These are phyloP conservation scores for Drosophila atroscutellata DNA, from an alignment of 2,888 invertebrate species.

Conservation along the genomic window DNA sequence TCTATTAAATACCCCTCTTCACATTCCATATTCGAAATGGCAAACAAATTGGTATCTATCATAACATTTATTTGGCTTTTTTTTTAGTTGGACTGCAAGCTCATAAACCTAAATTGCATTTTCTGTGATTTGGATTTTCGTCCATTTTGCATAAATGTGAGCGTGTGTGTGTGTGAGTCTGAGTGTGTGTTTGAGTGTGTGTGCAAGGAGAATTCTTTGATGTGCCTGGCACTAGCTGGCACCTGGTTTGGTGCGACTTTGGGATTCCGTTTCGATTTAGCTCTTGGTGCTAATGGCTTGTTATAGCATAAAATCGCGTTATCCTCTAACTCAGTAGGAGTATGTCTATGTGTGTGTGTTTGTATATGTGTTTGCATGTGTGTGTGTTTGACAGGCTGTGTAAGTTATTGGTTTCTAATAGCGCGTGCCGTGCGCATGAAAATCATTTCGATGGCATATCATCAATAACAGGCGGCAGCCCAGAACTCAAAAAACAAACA, in stretches of 20 bases:
- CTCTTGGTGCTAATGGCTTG: constrained; percentile 53
- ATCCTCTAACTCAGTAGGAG: constrained; percentile 16
- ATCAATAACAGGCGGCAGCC: constrained; percentile 49
- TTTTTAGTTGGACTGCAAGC: constrained; percentile 17
- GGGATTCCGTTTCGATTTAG: constrained; percentile 35
- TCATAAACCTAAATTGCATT: constrained; percentile 74
- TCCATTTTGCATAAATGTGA: constrained; percentile 48
- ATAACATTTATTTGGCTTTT: constrained; percentile 56
- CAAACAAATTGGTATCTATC: constrained; percentile 60
- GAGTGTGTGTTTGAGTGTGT: constrained; percentile 10
- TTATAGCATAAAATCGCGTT: constrained; percentile 65
- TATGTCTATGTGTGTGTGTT: background rate
- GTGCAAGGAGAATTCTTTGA: constrained; percentile 27
- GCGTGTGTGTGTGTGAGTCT: constrained; percentile 11
- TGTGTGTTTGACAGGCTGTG: constrained; percentile 57
- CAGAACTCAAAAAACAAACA: constrained; percentile 10
- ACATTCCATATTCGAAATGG: constrained; percentile 35
- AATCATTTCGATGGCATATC: constrained; percentile 47
- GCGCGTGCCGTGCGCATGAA: constrained; percentile 57
- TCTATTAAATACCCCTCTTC: background rate
- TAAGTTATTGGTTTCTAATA: constrained; percentile 72
- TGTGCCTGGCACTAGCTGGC: constrained; percentile 71
- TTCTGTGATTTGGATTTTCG: constrained; percentile 37
- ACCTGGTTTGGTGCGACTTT: constrained; percentile 40
- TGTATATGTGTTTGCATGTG: constrained; percentile 3